Base-by-base conservation (phyloP, 92 coral and sea anemone species). In the Porites lobata region DNA sequence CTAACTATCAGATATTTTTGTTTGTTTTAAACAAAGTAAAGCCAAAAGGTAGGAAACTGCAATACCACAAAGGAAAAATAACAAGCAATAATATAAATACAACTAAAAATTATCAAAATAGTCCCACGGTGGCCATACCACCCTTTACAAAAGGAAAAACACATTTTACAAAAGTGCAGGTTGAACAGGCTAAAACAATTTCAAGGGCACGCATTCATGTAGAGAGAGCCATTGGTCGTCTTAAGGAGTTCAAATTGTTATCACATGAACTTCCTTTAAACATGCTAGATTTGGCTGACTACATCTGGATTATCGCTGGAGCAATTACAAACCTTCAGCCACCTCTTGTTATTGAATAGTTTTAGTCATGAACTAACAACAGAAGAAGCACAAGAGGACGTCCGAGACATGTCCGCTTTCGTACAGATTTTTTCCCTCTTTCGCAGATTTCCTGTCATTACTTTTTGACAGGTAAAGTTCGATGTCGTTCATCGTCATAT, bases 161-260 rank as follows among this genome's bases (percentile, higher is more conserved):
- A 74, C 78, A 74, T 8, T 74, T 43, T 47, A 74, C 61, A 15
- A 74, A 74, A n/a, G 24, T 47, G 58, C 78, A 74, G 61, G 78
- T 74, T 74, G 62, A 74, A 74, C n/a, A 74, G 61, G 61, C 78
- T 13, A 74, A 74, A 50, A 74, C 78, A 47, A 43, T 74, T 74
- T 51, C 91, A 8, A 82, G 68, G 65, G 87, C 89, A 10, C 72
- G 91, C 62, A 87, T 86, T 62, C 91, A 72, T 67, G 47, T 38
- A 91, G 50, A 68, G 91, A 20, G 90, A 77, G 90, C 87, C 69
- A 86, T 86, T 20, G 76, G 94, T 21, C 88, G 86, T 56, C 80
- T 85, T 20, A 86, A 75, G 67, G 80, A 77, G 81, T 67, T 89
- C 81, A 59, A 50, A 18, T 69, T 85, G 65, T 67, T 79, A 24